A percentile compares a stretch with the other conserved stretches of the same genome.
Evolutionary conservation across 2,797 vertebrate species (phyloP).

Genomic region (Enteromius viviparus): DNA sequence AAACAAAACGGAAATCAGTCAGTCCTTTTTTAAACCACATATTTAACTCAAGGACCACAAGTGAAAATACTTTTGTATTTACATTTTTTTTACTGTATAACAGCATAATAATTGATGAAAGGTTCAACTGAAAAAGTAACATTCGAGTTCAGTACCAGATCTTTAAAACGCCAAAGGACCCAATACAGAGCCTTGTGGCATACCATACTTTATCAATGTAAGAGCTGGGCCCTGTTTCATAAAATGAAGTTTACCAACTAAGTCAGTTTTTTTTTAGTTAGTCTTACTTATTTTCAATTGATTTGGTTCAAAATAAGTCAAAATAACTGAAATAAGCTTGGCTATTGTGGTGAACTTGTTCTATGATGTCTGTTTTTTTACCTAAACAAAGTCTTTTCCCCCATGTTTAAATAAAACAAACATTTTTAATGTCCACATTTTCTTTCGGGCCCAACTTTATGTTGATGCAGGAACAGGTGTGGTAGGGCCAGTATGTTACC

Average conservation of each 20-base stretch:
- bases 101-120: background rate
- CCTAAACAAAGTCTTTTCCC: background rate
- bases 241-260: no score
- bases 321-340: no score
- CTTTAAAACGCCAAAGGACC: background rate
- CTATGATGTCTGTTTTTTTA: background rate
- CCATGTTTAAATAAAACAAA: background rate
- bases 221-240: no score
- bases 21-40: background rate
- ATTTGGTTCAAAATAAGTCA: no score
- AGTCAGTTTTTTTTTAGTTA: no score
- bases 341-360: no score
- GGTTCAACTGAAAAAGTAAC: background rate
- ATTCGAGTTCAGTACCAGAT: background rate
- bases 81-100: background rate
- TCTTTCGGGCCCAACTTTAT: background rate
- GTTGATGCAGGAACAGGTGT: background rate
- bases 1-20: constrained; percentile 15
- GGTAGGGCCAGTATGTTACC: constrained; percentile 68
- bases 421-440: background rate
- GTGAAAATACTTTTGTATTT: background rate
- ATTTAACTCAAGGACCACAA: background rate
- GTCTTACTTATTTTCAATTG: no score
- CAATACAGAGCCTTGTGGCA: background rate
- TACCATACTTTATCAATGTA: background rate